phyloP scores from a whole-genome alignment of 2,888 invertebrate genomes.

The Torymus auratus region DNA sequence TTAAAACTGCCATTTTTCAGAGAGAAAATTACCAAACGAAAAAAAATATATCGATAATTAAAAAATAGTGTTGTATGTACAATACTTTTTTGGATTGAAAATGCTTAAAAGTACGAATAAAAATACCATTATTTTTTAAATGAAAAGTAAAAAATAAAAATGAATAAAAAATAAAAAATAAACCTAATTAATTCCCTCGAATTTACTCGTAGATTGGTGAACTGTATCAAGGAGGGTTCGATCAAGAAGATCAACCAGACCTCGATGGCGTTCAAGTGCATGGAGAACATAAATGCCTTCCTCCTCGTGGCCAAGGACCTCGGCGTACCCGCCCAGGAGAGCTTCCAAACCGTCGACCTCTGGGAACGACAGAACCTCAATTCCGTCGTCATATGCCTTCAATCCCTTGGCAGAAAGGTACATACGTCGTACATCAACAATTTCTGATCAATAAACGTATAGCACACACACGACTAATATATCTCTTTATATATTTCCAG shows the following conservation, averaged over 20 bases:
- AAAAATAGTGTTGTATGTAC: too few relatives aligned
- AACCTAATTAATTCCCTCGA: not conserved
- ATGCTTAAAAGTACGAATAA: too few relatives aligned
- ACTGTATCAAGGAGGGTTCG: slow-evolving; percentile 89
- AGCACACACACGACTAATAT: not conserved
- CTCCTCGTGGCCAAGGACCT: slow-evolving; percentile 88
- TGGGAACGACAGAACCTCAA: slow-evolving; percentile 98
- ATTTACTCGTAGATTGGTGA: slow-evolving; percentile 83
- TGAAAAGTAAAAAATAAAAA: too few relatives aligned
- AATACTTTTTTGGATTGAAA: too few relatives aligned
- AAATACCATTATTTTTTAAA: too few relatives aligned
- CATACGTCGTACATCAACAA: slow-evolving; percentile 2
- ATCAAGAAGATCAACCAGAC: slow-evolving; percentile 94
- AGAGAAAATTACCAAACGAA: too few relatives aligned
- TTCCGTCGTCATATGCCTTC: slow-evolving; percentile 95
- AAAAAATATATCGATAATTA: too few relatives aligned
- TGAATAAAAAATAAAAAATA: too few relatives aligned
- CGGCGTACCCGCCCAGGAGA: slow-evolving; percentile 95
- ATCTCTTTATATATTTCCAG: slow-evolving; percentile 76
- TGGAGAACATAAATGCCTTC: slow-evolving; percentile 99
- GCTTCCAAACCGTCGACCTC: slow-evolving; percentile 97
- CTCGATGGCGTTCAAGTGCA: slow-evolving; percentile 96
- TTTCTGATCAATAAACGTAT: not conserved
- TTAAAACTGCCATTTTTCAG: too few relatives aligned
- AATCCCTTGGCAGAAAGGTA: slow-evolving; percentile 96